A percentile compares a stretch with the other conserved stretches of the same genome.
Conservation (phyloP, 2,797 vertebrate genomes). For the Cossypha caffra region DNA sequence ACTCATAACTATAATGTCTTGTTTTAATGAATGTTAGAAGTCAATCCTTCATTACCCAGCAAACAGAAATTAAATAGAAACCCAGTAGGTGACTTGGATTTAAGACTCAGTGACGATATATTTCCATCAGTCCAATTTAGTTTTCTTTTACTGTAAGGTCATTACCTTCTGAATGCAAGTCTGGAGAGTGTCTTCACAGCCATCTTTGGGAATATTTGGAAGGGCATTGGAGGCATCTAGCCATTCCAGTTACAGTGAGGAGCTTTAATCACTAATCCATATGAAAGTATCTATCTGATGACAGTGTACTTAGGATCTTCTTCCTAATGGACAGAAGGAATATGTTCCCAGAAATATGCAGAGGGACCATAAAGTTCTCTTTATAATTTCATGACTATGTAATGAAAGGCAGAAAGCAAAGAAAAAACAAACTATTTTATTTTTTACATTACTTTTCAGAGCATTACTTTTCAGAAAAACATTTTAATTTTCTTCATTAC, state of each 20-base stretch:
- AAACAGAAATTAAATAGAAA: slow-evolving; percentile 53
- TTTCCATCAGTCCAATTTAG: slow-evolving; percentile 47
- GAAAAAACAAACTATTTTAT: neutral
- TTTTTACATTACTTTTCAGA: neutral
- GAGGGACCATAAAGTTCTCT: neutral
- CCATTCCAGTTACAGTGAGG: neutral
- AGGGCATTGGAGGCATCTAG: slow-evolving; percentile 3
- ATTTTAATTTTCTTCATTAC: neutral
- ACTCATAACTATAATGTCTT: neutral
- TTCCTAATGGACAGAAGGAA: neutral
- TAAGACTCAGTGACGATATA: neutral
- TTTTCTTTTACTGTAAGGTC: slow-evolving; percentile 46
- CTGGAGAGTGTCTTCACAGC: neutral
- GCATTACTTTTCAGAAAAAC: neutral
- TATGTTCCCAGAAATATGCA: neutral
- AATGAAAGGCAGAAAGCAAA: neutral
- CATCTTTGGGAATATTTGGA: neutral
- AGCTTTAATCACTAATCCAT: neutral
- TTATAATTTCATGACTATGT: neutral
- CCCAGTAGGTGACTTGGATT: slow-evolving; percentile 22
- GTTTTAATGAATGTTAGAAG: slow-evolving; percentile 11
- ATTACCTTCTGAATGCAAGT: slow-evolving; percentile 47
- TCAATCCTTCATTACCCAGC: slow-evolving; percentile 36
- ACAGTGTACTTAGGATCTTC: neutral
- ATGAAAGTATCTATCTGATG: neutral